These are phyloP conservation scores for Cyaniris semiargus DNA, from an alignment of 2,888 invertebrate species.

Conservation along the genomic window DNA sequence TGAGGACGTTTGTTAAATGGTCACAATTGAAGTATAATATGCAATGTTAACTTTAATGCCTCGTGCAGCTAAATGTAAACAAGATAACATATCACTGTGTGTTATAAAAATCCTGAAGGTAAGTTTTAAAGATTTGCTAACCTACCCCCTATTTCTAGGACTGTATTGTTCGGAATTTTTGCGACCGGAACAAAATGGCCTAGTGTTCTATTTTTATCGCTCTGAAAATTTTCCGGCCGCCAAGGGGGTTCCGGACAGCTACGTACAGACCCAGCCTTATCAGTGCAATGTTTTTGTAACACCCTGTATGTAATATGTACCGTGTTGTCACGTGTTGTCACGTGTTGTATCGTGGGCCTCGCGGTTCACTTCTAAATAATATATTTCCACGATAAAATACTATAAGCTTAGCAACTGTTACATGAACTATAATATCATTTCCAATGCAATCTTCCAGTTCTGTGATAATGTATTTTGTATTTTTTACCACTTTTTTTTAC, in stretches of 20 bases:
- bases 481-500: constrained; percentile 29
- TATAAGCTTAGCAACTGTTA: not conserved
- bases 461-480: constrained; percentile 30
- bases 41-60: not conserved
- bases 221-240: no score
- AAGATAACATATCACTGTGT: not conserved
- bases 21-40: not conserved
- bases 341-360: not conserved
- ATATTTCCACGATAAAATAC: not conserved
- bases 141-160: no score
- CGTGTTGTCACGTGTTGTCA: not conserved
- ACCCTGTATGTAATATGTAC: not conserved
- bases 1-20: not conserved
- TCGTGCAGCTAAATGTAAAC: not conserved
- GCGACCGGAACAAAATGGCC: no score
- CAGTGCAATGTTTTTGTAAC: not conserved
- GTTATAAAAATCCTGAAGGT: not conserved
- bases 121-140: not conserved
- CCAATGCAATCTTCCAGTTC: constrained; percentile 30
- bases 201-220: no score
- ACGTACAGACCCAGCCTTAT: no score
- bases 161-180: no score
- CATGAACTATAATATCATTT: constrained; percentile 7
- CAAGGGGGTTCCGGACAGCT: no score
- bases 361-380: not conserved